Evolutionary conservation across 2,113 vertebrate species (phyloP), one percentile per base, ranked within the genome.

Genomic region (Phycodurus eques): DNA sequence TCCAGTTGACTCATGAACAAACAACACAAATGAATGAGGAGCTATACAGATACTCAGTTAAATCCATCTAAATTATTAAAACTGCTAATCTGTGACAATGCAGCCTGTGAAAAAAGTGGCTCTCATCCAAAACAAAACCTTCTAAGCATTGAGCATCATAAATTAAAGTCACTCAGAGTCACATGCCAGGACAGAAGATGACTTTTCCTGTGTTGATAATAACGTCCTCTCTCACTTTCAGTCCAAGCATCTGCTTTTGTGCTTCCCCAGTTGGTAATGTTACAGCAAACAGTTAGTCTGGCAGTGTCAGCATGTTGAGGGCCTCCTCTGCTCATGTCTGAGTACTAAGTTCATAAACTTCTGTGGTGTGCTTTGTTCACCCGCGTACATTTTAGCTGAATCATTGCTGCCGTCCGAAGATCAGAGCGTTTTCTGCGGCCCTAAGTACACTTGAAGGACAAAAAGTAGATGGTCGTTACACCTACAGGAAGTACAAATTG

Each of bases 171-270:
- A 4, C 14, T 49, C 22, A 8, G 42, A 22, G 42, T 67, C 14
- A 17, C 22, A 51, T 27, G 65, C 65, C 65, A 67, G 27, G 27
- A 51, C 42, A 15, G n/a, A 68, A 53, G 66, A 49, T 51, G 66
- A 68, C 46, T 68, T 68, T 53, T 68, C 66, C 44, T 33, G 65
- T 33, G 43, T 46, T 33, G 44, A 46, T 22, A 3, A 59, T 59
- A 59, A 61, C 14, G 31, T 61, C 22, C 15, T 33, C 57, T 2
- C 57, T 10, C 22, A 14, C 31, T 20, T 33, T 3, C 4, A 33
- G 54, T 54, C 33, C 49, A 39, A 68, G 51, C 49, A 68, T 68
- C 49, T 68, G 67, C 33, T 68, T 53, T 53, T 68, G 66, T 68
- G 66, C 31, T 33, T 53, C 51, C 10, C 51, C 19, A 14, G 4